Percentiles rank a stretch among this genome's conserved stretches.
Evolutionary conservation across 2,888 invertebrate genomes (phyloP).

Genomic region (Himalopsyche japonica): DNA sequence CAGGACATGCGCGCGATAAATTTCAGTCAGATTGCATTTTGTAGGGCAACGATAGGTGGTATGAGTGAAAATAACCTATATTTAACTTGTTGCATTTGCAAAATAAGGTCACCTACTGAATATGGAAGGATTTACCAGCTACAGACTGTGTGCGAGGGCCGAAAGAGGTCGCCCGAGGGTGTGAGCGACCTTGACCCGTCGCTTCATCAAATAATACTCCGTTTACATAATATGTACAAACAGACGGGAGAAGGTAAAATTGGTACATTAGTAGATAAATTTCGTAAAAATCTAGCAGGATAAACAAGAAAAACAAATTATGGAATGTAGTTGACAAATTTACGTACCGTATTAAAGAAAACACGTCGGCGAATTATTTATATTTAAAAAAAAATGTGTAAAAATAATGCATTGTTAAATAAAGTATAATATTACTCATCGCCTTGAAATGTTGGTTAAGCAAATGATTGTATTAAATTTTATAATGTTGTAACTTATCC

Average conservation of each 20-base stretch:
- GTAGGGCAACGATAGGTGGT: background rate
- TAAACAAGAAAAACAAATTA: too few species aligned
- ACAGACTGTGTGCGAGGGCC: background rate
- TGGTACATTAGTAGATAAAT: background rate
- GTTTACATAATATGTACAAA: background rate
- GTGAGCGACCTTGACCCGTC: background rate
- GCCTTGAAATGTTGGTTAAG: too few species aligned
- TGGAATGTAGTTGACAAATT: too few species aligned
- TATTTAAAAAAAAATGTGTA: too few species aligned
- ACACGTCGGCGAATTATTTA: too few species aligned
- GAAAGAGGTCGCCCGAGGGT: background rate
- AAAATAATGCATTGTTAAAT: too few species aligned
- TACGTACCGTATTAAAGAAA: too few species aligned
- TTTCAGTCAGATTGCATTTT: background rate
- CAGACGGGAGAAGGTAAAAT: background rate
- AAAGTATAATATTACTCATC: too few species aligned
- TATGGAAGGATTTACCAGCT: background rate
- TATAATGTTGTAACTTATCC: too few species aligned
- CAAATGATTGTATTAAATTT: too few species aligned
- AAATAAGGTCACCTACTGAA: background rate
- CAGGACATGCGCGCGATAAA: background rate
- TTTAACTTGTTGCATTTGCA: background rate
- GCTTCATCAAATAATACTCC: background rate
- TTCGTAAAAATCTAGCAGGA: background rate
- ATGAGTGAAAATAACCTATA: background rate